Evolutionary conservation across 2,113 vertebrate species (phyloP), one percentile per base, ranked within the genome.

Genomic region (Hucho hucho): DNA sequence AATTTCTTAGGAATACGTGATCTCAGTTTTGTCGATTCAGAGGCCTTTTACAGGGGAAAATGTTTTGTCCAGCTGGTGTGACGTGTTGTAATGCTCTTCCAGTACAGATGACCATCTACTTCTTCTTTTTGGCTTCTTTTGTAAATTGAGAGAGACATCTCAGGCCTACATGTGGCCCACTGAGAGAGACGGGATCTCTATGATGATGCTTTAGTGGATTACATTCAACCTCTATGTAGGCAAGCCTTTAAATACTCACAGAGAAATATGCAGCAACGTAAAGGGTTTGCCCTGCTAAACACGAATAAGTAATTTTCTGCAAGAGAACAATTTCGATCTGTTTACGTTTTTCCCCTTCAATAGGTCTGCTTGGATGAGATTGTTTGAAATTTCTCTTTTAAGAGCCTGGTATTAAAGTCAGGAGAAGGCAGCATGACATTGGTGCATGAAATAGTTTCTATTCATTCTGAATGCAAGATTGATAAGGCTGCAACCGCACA

Each of bases 391-490:
- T 81, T 76, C 74, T 72, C 61, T 72, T 78, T 75, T 81, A 79
- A 82, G 72, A 81, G 69, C 64, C 74, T 58, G 43, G 72, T 83
- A 72, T 89, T 79, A 79, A 82, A 73, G 46, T 63, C 64, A 80
- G 64, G 64, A 77, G 70, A 83, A 77, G 84, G 80, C 78, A 71
- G 78, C 68, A 73, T 82, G 80, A 85, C 87, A 77, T 75, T 83
- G 84, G 78, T 83, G 79, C 87, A 81, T 87, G 83, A 86, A 86
- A 88, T 87, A 75, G 83, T 85, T 88, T 84, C 77, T 88, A 78
- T 80, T 87, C 77, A 78, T 83, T 87, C 47, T 59, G 81, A 87
- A 86, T 82, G 74, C 74, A 76, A 87, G 78, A 86, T 88, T 89
- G 87, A 91, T 89, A 86, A 86, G 81, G 80, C 70, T 73, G 61